Evolutionary conservation across 1,140 invertebrate species (phyloP), one percentile per base, ranked within the genome.

Genomic region (Dendroctonus ponderosae): DNA sequence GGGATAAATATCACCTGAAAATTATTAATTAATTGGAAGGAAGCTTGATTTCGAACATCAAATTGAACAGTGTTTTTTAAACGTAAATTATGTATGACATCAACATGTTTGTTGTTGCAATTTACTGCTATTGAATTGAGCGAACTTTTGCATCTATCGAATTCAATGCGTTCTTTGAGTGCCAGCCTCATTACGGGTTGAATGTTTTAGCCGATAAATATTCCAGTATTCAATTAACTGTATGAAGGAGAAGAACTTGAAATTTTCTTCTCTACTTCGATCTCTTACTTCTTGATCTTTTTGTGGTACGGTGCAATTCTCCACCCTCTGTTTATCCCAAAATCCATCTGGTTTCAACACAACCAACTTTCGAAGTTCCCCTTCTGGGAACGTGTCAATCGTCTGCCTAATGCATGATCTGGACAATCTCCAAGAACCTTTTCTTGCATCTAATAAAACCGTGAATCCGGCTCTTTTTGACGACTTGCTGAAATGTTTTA

Each of bases 261-360:
- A n/a, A n/a, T n/a, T n/a, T n/a, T n/a, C n/a, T 48, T 26, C 1
- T 26, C 12, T 46, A 46, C 43, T 12, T 26, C 12, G 0, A 53
- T 4, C 51, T 52, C 57, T 72, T 76, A 89, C 88, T 80, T 89
- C 85, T 65, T 83, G 83, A 63, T 88, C 85, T 54, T 83, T 83
- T 57, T 86, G 84, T 3, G 84, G 80, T 62, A 84, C 85, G 26
- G 86, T 83, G 75, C 88, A 90, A 68, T 87, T 86, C 69, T 89
- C 87, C 40, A 89, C 86, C n/a, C 83, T 77, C 70, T 86, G 84
- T 70, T 88, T 89, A 75, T 89, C 87, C 88, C 88, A 89, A 78
- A 89, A 90, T 7, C 85, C 86, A 71, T 90, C 88, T 5, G 86
- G 85, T 66, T 87, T 81, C 44, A 90, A 77, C 53, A 88, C 85